A percentile compares a stretch with the other conserved stretches of the same genome.
These are phyloP conservation scores for Gallinago stenura DNA, from an alignment of 2,797 vertebrate species.

Conservation along the genomic window DNA sequence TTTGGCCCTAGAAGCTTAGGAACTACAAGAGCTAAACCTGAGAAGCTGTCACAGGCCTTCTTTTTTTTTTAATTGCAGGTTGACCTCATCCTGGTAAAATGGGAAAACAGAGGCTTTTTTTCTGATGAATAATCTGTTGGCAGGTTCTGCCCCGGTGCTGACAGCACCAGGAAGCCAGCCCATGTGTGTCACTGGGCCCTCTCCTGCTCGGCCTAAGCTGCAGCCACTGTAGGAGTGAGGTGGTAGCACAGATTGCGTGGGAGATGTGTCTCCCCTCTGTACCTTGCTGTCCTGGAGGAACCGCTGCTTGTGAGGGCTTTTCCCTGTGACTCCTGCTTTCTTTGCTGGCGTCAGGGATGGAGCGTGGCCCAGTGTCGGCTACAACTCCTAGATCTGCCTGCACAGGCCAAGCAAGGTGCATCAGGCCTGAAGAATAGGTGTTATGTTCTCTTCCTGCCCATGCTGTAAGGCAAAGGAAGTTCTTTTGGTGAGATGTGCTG, in stretches of 20 bases:
- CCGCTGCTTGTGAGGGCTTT: neutral
- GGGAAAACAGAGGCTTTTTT: constrained; percentile 1
- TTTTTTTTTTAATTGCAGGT: neutral
- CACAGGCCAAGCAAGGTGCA: neutral
- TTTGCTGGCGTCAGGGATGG: neutral
- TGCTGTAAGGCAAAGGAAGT: neutral
- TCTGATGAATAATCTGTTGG: constrained; percentile 59
- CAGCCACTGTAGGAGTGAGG: neutral
- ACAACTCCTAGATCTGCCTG: neutral
- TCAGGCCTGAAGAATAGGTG: neutral
- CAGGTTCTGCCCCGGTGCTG: constrained; percentile 14
- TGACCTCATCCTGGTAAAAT: constrained; percentile 3
- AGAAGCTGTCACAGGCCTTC: neutral
- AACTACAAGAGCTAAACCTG: neutral
- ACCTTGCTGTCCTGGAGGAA: neutral
- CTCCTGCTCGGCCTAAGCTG: neutral
- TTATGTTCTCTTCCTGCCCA: neutral
- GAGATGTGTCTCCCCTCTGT: neutral
- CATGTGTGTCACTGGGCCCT: neutral
- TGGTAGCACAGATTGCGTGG: neutral
- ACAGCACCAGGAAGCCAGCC: neutral
- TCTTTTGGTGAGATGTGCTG: neutral
- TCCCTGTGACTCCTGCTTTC: neutral
- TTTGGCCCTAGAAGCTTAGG: neutral
- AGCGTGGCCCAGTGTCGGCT: neutral